Evolutionary conservation across 2,113 vertebrate species (phyloP), one percentile per base, ranked within the genome.

Genomic region (Rousettus leschenaultii): DNA sequence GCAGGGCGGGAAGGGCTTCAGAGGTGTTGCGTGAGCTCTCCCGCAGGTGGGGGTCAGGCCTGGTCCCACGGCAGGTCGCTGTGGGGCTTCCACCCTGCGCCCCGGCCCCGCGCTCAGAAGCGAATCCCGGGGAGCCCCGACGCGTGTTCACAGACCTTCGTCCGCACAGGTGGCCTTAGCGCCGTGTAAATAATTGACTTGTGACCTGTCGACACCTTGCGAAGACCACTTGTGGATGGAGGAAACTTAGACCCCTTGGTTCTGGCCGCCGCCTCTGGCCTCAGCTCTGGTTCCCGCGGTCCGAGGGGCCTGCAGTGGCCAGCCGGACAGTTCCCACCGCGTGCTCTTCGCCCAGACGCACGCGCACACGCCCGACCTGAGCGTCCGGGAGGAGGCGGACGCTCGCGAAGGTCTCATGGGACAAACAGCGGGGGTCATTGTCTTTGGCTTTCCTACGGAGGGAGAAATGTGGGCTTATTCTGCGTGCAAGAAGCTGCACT

Each of bases 251-350:
- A 33, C 24, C 4, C 2, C 43, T 21, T 2, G 65, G 13, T 13
- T 2, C 2, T 12, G 1, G 16, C 0, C 0, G 6, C 6, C 0
- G 5, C 14, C 4, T 35, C 26, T 40, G 7, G 38, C 12, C 12
- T 5, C 0, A 0, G 33, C 2, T 9, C 8, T 0, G 3, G 84
- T 15, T 14, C 40, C 15, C 15, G 22, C 2, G 0, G 7, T 33
- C 5, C 1, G 4, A 4, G 0, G 10, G 28, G 13, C 48, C 35
- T 15, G 11, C 21, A 0, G 15, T 0, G 45, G 68, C 5, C 14
- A 2, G 2, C 22, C 10, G 11, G 1, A n/a, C 45, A 45, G 45
- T 0, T 40, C 53, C 57, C 6, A 12, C 8, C 0, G 33, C 0
- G 0, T 3, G 22, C 38, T 10, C 65, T 4, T 5, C 2, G 0